Base-by-base conservation (phyloP, 37 sponge, comb jelly and placozoan species). In the Hormiphora californensis region DNA sequence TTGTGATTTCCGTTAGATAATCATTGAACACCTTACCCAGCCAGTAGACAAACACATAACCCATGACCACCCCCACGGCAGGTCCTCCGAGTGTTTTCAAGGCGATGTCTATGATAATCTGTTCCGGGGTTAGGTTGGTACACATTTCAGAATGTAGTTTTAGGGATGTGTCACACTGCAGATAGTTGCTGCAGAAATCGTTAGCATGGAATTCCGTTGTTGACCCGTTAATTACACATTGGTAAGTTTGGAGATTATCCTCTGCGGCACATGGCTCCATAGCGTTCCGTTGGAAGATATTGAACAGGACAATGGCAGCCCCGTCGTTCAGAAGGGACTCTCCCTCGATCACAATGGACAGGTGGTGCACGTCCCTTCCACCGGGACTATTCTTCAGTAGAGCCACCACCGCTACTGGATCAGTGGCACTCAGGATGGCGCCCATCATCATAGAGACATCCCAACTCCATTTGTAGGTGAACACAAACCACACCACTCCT, bases 311-410 rank as follows among this genome's bases (percentile, higher is more conserved):
- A 55, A 95, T 93, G 9, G 96, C 92, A 46, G 90, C 92, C 9
- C 96, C 96, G 57, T 95, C 93, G 87, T 95, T 95, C 12, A 95
- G 86, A 63, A 95, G 90, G 0, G 96, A 95, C 68, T 95, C 96
- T 31, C 96, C 96, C 55, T 95, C 96, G 41, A 95, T 93, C 11
- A 93, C 88, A 31, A 90, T 93, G 0, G 91, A 90, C 25, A 95
- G 89, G 49, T 91, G 92, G 41, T 73, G 81, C 3, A 73, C 81
- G 44, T 73, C 81, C 21, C 38, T 39, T 8, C 81, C 81, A 17
- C 81, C 81, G 4, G 81, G 81, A 19, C 81, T 73, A 28, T 36
- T 73, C 81, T 90, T 95, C 44, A 95, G 59, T 5, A 95, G 85
- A 0, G 93, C 91, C 19, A 95, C 93, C 0, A 95, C 93, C 40